These are phyloP conservation scores for Halichoerus grypus DNA, from an alignment of 2,113 vertebrate species.

Conservation along the genomic window DNA sequence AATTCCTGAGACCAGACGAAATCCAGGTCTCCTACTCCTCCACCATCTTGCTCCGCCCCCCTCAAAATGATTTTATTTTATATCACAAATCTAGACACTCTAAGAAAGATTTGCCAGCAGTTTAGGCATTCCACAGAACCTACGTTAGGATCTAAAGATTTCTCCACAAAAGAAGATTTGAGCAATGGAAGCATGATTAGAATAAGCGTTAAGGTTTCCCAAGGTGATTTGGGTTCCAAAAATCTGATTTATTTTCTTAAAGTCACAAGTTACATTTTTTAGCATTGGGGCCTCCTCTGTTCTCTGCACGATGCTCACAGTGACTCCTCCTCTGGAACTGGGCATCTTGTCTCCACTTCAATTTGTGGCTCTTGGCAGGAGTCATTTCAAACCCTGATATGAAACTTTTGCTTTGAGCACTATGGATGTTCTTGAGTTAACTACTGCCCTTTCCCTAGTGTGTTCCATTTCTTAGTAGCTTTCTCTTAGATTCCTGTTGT, in stretches of 20 bases:
- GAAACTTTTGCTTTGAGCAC: background rate
- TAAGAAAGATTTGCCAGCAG: background rate
- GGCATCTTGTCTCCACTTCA: too few relatives aligned
- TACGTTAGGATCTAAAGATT: background rate
- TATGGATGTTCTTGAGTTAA: accelerated
- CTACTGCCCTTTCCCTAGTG: background rate
- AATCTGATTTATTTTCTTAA: background rate
- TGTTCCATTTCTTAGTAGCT: too few relatives aligned
- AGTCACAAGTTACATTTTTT: background rate
- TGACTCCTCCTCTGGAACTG: too few relatives aligned
- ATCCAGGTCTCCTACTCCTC: too few relatives aligned
- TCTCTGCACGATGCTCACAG: background rate
- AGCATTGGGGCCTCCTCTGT: background rate
- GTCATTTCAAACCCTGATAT: background rate
- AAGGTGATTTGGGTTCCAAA: background rate
- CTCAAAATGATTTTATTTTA: background rate
- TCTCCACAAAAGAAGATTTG: background rate
- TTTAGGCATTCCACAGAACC: background rate
- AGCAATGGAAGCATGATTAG: background rate
- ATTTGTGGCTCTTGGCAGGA: background rate
- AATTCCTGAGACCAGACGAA: too few relatives aligned
- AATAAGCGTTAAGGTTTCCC: background rate
- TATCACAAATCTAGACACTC: background rate
- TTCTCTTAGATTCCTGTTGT: background rate
- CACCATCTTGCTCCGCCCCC: too few relatives aligned